Evolutionary conservation across 2,888 invertebrate genomes (phyloP).

Genomic region (Chesias legatella): DNA sequence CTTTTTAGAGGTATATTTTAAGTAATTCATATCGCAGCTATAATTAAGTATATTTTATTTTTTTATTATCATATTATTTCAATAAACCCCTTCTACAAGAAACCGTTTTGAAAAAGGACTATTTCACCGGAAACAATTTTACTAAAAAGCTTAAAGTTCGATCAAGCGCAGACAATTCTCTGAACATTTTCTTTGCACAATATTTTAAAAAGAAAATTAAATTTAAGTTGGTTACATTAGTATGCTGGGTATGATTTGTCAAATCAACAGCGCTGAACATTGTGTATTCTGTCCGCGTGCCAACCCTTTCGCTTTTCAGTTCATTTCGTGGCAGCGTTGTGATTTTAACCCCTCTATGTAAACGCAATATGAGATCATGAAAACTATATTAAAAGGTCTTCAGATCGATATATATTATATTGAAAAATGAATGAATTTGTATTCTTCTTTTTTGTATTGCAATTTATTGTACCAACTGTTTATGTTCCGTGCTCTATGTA

Average conservation of each 20-base stretch:
- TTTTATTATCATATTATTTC: too few relatives aligned
- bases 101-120: too few relatives aligned
- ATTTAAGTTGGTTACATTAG: constrained; percentile 49
- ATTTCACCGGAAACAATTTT: constrained; percentile 19
- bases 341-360: constrained; percentile 58
- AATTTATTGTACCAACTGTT: too few relatives aligned
- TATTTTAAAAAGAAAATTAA: constrained; percentile 42
- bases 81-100: too few relatives aligned
- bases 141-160: constrained; percentile 18
- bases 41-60: too few relatives aligned
- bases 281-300: constrained; percentile 57
- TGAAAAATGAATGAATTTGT: too few relatives aligned
- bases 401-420: too few relatives aligned
- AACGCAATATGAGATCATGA: constrained; percentile 55
- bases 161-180: constrained; percentile 19
- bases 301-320: constrained; percentile 69
- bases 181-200: constrained; percentile 23
- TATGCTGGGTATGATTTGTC: constrained; percentile 58
- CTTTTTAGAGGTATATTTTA: too few relatives aligned
- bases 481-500: too few relatives aligned
- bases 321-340: constrained; percentile 65
- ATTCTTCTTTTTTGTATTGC: too few relatives aligned
- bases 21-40: too few relatives aligned
- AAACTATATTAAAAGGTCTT: background rate
- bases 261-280: constrained; percentile 61